Evolutionary conservation across 2,888 invertebrate species (phyloP).

Genomic region (Drosophila monieri): DNA sequence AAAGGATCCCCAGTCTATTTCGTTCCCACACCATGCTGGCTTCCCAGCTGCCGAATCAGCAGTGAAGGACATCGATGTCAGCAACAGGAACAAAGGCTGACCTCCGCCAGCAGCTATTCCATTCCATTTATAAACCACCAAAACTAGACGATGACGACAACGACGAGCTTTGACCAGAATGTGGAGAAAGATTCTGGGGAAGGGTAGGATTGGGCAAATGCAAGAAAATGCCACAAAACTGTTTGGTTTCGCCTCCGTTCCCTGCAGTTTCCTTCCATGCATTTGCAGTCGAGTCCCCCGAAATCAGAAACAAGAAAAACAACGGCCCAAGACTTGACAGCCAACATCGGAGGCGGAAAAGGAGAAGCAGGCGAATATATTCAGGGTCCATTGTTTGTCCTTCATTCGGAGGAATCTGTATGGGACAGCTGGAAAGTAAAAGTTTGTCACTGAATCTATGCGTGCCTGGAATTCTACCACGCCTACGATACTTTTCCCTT

Average conservation of each 20-base stretch:
- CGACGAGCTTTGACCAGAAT: constrained; percentile 57
- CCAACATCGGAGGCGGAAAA: constrained; percentile 62
- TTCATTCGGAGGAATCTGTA: constrained; percentile 13
- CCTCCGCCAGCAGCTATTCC: constrained; percentile 29
- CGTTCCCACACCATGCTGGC: constrained; percentile 16
- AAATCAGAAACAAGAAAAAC: constrained; percentile 30
- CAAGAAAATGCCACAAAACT: constrained; percentile 75
- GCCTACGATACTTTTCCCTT: constrained; percentile 35
- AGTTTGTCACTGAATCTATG: constrained; percentile 73
- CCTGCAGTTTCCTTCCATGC: constrained; percentile 51
- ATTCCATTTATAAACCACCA: constrained; percentile 51
- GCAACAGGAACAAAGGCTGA: constrained; percentile 49
- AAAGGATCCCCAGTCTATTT: constrained; percentile 29
- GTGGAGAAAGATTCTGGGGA: background rate
- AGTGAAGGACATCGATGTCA: constrained; percentile 39
- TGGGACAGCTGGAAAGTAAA: constrained; percentile 60
- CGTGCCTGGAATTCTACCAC: constrained; percentile 64
- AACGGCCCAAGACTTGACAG: constrained; percentile 50
- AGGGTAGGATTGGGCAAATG: constrained; percentile 23
- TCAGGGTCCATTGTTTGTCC: constrained; percentile 34
- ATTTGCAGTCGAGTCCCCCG: constrained; percentile 54
- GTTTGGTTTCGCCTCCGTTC: constrained; percentile 56
- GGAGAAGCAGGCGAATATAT: constrained; percentile 57
- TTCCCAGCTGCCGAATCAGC: constrained; percentile 42
- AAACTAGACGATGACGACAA: constrained; percentile 44